Evolutionary conservation across 2,888 invertebrate genomes (phyloP).

Genomic region (Tolmerus cingulatus): DNA sequence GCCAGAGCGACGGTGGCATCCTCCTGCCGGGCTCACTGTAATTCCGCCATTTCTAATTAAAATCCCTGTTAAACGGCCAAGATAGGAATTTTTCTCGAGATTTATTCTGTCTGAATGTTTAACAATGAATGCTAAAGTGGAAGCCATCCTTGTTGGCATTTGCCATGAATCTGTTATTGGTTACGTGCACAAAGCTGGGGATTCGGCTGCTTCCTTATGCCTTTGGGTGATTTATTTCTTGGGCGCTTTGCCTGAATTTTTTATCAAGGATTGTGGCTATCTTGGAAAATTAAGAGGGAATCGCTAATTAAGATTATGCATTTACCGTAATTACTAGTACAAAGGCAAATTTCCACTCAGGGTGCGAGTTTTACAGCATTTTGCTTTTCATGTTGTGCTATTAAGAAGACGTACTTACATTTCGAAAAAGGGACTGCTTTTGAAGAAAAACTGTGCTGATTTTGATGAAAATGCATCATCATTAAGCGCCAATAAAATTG

Average conservation of each 20-base stretch:
- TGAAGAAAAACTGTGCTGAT: no score
- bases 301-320: constrained; percentile 26
- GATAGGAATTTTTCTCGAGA: constrained; percentile 48
- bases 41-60: constrained; percentile 48
- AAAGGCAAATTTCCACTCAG: neutral
- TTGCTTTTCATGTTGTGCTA: neutral
- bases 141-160: constrained; percentile 35
- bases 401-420: neutral
- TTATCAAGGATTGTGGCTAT: neutral
- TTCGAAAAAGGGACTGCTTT: no score
- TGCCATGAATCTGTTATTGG: constrained; percentile 31
- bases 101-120: constrained; percentile 45
- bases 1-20: neutral
- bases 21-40: constrained; percentile 22
- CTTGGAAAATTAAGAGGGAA: constrained; percentile 23
- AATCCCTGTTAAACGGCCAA: constrained; percentile 48
- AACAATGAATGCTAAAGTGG: constrained; percentile 44
- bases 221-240: constrained; percentile 24
- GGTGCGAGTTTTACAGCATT: neutral
- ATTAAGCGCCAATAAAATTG: no score
- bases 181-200: constrained; percentile 21
- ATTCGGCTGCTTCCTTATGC: neutral
- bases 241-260: neutral
- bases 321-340: neutral
- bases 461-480: no score